Base-by-base conservation (phyloP, 2,797 vertebrate species). In the Linurgus olivaceus region DNA sequence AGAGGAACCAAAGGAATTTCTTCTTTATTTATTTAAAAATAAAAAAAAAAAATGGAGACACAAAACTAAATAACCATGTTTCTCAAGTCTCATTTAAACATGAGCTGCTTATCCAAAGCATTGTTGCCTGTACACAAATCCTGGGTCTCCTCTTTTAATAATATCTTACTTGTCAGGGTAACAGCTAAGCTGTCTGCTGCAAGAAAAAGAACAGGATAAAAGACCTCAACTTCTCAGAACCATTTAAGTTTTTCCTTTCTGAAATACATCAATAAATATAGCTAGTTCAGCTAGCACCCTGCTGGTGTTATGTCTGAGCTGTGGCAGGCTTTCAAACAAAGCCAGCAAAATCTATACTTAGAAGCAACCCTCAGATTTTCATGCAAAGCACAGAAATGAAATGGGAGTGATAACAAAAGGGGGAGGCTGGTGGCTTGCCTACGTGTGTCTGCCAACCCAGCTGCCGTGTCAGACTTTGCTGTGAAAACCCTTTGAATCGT, bases 201-300 rank as follows among this genome's bases (percentile, higher is more conserved):
- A 74, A 89, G 52, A 47, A 63, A 66, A 95, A 86, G 61, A 75
- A 86, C 75, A 26, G 11, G 55, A 90, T 33, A 31, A 63, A 94
- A 76, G 13, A n/a, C 63, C 48, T 62, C 44, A 71, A 58, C 82
- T 93, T 72, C 89, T 94, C 44, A 76, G 93, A 86, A 74, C 78
- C 54, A 80, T 67, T 90, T 28, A 90, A 91, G 79, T 71, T 90
- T 94, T 94, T 93, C 50, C 77, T 96, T 94, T 94, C 94, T 96
- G 95, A 97, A 97, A 95, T 86, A 94, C 78, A 45, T 51, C 4
- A 84, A 93, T 97, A 97, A 97, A 97, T 96, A 97, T 94, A 97
- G 59, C 38, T 29, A 40, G 96, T 90, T 96, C 91, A 90, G 78
- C 83, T 59, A 94, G 80, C 78, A 84, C 95, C 58, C 85, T 72